Evolutionary conservation across 1,140 invertebrate species (phyloP), one percentile per base, ranked within the genome.

Genomic region (Leptestheria dahalacensis): DNA sequence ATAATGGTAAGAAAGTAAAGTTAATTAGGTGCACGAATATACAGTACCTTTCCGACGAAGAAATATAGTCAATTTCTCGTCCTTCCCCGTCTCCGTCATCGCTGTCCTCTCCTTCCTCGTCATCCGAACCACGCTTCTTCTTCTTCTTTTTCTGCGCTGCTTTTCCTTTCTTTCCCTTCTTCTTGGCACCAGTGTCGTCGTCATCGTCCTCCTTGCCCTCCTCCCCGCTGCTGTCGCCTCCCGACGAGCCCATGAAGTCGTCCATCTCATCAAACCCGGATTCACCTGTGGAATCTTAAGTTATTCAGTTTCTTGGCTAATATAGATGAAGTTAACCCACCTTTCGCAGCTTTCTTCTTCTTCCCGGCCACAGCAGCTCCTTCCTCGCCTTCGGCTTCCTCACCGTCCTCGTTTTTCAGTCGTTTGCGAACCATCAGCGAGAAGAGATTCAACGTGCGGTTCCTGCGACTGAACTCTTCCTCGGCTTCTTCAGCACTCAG

Each of bases 51-150:
- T 65, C 65, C 9, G 61, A 62, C 1, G 59, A 61, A 4, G 77
- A 72, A 61, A 78, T 78, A 64, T 78, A 78, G 65, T 78, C 77
- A 9, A 78, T 71, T 75, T 97, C 92, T 62, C 86, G 73, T 1
- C 91, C 91, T 76, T 97, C 93, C 68, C 88, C 90, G 72, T 97
- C 92, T 0, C 92, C 92, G 72, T 96, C 92, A 74, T 96, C 92
- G 68, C 91, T 95, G 71, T 97, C 93, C 72, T 97, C 92, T 56
- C 88, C 79, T 0, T 90, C 90, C 68, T 93, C 91, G 65, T 86
- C 82, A 66, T 94, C 84, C 0, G 89, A 82, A 62, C 79, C 79
- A 61, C 83, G 76, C 58, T 82, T 79, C 73, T 81, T 83, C 66
- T 81, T 83, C 61, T 80, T 81, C 66, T 82, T 86, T 59, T 83